A percentile compares a stretch with the other conserved stretches of the same genome.
These are phyloP conservation scores for Timandra comae DNA, from an alignment of 2,888 invertebrate genomes.

Conservation along the genomic window DNA sequence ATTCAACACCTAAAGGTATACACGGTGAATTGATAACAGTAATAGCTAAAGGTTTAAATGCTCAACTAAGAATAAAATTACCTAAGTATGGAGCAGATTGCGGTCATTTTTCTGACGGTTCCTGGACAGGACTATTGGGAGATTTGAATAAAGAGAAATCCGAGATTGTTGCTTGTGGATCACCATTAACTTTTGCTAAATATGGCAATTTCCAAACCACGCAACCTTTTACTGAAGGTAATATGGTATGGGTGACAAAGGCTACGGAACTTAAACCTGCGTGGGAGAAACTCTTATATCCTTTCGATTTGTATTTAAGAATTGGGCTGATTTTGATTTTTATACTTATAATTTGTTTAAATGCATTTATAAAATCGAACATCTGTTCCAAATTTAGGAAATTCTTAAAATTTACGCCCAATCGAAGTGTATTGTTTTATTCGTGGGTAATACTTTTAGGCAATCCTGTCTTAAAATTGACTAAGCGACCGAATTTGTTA, in stretches of 20 bases:
- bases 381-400: slow-evolving; percentile 26
- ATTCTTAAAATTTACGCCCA: slow-evolving; percentile 28
- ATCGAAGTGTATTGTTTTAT: slow-evolving; percentile 42
- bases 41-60: too few relatives aligned
- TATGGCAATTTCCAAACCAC: slow-evolving; percentile 52
- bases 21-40: too few relatives aligned
- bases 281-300: slow-evolving; percentile 47
- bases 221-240: slow-evolving; percentile 41
- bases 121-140: too few relatives aligned
- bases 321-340: slow-evolving; percentile 34
- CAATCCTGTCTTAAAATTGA: slow-evolving; percentile 33
- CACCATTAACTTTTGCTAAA: slow-evolving; percentile 35
- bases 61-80: too few relatives aligned
- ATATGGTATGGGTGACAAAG: slow-evolving; percentile 46
- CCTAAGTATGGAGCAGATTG: too few relatives aligned
- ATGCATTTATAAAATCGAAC: slow-evolving; percentile 28
- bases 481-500: slow-evolving; percentile 30
- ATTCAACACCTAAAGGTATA: too few relatives aligned
- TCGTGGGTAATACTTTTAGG: slow-evolving; percentile 47
- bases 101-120: too few relatives aligned
- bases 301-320: slow-evolving; percentile 33
- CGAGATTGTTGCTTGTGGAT: slow-evolving; percentile 38
- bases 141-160: slow-evolving; percentile 8
- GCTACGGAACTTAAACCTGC: slow-evolving; percentile 32
- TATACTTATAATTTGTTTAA: slow-evolving; percentile 32